phyloP scores from a whole-genome alignment of 2,113 vertebrate genomes.

The Sisor rabdophorus region DNA sequence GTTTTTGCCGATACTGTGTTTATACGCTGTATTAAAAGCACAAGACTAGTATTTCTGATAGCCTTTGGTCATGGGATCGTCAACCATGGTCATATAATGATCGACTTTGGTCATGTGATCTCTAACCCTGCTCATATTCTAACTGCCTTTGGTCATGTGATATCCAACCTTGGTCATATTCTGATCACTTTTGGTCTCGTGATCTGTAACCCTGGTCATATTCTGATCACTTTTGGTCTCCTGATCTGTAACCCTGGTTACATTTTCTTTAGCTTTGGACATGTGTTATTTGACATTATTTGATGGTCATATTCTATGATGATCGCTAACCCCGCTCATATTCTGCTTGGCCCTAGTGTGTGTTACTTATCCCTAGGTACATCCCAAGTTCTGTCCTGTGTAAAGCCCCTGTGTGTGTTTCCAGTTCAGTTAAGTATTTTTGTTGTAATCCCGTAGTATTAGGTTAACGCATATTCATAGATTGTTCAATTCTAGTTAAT shows the following conservation, averaged over 20 bases:
- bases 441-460: fast-evolving
- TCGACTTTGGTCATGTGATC: not conserved
- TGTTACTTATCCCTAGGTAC: not conserved
- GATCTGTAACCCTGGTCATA: not conserved
- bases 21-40: not conserved
- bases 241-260: not conserved
- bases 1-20: not conserved
- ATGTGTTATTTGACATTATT: not conserved
- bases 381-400: not conserved
- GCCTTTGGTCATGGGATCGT: too few relatives aligned
- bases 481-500: too few relatives aligned
- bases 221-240: not conserved
- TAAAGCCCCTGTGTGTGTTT: not conserved
- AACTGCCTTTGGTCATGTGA: not conserved
- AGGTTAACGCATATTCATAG: not conserved
- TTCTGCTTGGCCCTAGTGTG: not conserved
- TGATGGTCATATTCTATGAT: not conserved
- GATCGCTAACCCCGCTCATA: not conserved
- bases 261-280: not conserved
- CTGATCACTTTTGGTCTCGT: not conserved
- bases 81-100: too few relatives aligned
- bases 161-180: not conserved
- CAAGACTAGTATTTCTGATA: not conserved
- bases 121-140: not conserved
- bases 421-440: not conserved